Percentiles rank a stretch among this genome's conserved stretches.
phyloP scores from a whole-genome alignment of 2,113 vertebrate species.

The Egretta garzetta region DNA sequence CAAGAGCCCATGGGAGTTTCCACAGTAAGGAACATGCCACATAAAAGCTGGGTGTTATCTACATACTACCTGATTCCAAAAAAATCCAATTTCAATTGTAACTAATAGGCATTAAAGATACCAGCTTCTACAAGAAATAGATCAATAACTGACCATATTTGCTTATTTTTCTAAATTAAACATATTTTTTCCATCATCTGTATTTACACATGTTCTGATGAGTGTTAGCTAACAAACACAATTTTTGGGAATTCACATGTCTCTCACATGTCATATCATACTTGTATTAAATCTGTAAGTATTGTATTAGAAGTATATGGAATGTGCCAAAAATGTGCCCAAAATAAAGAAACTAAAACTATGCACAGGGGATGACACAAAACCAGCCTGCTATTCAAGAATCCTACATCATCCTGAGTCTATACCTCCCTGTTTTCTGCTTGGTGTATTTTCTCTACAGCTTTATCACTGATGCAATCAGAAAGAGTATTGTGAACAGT shows the following conservation, averaged over 20 bases:
- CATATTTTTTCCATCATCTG: background rate
- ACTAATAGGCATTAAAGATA: background rate
- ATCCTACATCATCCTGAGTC: background rate
- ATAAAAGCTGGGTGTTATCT: background rate
- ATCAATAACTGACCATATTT: background rate
- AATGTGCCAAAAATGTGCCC: background rate
- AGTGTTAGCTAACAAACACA: background rate
- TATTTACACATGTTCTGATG: background rate
- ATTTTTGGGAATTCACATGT: background rate
- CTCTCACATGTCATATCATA: background rate
- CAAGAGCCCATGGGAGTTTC: background rate
- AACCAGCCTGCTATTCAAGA: background rate
- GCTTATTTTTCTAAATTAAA: background rate
- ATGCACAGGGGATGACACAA: background rate
- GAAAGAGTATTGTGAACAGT: background rate
- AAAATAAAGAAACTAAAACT: background rate
- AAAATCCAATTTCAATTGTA: background rate
- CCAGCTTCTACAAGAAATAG: background rate
- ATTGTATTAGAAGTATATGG: background rate
- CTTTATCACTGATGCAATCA: background rate
- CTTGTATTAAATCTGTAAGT: background rate
- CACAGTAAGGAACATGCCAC: background rate
- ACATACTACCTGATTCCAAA: background rate
- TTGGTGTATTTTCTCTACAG: background rate
- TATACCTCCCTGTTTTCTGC: background rate